Evolutionary conservation across 1,140 invertebrate species (phyloP), one percentile per base, ranked within the genome.

Genomic region (Pinna nobilis): DNA sequence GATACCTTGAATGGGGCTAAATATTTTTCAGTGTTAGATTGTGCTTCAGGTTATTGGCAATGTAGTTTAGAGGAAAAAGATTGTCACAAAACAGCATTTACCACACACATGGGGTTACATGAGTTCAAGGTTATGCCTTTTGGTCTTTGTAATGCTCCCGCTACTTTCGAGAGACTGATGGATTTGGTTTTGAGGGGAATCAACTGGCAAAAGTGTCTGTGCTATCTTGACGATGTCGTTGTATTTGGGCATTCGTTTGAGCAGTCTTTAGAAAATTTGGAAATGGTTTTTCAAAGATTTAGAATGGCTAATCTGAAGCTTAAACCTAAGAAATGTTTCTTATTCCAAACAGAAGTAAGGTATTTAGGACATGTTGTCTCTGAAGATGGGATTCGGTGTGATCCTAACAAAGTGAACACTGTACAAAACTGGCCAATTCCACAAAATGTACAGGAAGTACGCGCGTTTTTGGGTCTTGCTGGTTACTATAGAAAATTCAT

Each of bases 261-360:
- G 28, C 44, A 61, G 30, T 41, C 61, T 53, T 33, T 71, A 23
- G 35, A 44, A 15, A 59, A 64, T 20, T 37, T 71, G 25, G 15
- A n/a, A 20, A 23, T 20, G 18, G 64, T 74, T 6, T 59, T 74
- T 23, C 5, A 59, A 7, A 33, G 65, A 57, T 23, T 74, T 11
- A 32, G 55, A 47, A 25, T 13, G 35, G 71, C 71, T 30, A 50
- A 35, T 13, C 72, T 91, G 6, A 90, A 87, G n/a, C 78, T 91
- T 1, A 91, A 89, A 33, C 74, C 88, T 3, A 51, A 81, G 60
- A 90, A 91, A 81, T 88, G 83, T 35, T 70, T 86, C 35, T 91
- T 91, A 74, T 86, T 81, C 23, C 66, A 84, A 49, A 64, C 11
- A 6, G 3, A 60, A n/a, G 53, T 80, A 6, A n/a, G 23, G 0